Percentiles rank a stretch among this genome's conserved stretches.
Evolutionary conservation across 1,140 invertebrate species (phyloP).

Genomic region (Nylanderia fulva): DNA sequence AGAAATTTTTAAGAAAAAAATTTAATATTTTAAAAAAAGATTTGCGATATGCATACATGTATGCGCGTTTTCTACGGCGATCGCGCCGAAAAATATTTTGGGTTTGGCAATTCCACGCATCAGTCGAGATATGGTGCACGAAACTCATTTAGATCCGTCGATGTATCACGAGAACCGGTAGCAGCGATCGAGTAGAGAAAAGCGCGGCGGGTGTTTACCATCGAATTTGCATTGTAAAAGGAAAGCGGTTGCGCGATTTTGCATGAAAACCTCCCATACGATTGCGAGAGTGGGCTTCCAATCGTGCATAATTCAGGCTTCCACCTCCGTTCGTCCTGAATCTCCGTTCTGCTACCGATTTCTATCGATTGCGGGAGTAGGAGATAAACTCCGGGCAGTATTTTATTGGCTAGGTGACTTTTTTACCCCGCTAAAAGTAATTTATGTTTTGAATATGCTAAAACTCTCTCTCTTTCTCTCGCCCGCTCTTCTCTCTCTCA

Average conservation of each 20-base stretch:
- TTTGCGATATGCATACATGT: background rate
- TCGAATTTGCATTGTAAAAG: conserved; percentile 75
- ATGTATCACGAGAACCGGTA: conserved; percentile 23
- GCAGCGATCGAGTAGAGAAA: conserved; percentile 53
- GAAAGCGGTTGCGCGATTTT: conserved; percentile 67
- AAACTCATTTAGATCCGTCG: conserved; percentile 55
- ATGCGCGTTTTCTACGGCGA: background rate
- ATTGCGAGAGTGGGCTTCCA: conserved; percentile 55
- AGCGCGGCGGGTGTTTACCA: conserved; percentile 61
- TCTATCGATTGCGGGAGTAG: conserved; percentile 45
- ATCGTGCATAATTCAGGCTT: conserved; percentile 75
- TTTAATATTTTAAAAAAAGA: background rate
- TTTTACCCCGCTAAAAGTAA: conserved; percentile 78
- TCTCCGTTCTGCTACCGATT: conserved; percentile 3
- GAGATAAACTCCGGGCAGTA: conserved; percentile 80
- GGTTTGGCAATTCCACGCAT: conserved; percentile 32
- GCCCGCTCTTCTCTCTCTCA: conserved; percentile 73
- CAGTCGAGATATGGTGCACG: background rate
- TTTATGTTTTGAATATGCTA: conserved; percentile 84
- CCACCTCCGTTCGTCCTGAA: conserved; percentile 23
- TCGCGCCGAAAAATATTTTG: background rate
- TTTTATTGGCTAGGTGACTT: conserved; percentile 82
- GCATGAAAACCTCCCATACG: conserved; percentile 63
- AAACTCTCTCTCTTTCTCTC: conserved; percentile 69
- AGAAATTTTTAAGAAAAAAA: background rate